Evolutionary conservation across 2,888 invertebrate species (phyloP).

Genomic region (Ormia ochracea): DNA sequence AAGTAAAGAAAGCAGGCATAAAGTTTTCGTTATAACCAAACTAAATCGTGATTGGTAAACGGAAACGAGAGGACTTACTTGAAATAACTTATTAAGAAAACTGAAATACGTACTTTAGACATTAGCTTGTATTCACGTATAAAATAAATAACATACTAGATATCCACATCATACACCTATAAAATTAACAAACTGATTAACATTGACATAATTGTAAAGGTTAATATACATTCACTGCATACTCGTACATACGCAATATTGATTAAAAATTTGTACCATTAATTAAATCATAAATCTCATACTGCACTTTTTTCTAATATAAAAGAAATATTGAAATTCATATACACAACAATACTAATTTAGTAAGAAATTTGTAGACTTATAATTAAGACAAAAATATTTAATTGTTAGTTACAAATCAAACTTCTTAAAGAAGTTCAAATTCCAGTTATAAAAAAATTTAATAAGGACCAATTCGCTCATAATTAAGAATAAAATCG

Average conservation of each 20-base stretch:
- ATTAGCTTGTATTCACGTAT: too few relatives aligned
- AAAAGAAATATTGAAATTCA: slow-evolving; percentile 6
- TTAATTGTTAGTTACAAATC: slow-evolving; percentile 42
- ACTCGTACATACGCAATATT: slow-evolving; percentile 48
- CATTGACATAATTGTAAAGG: too few relatives aligned
- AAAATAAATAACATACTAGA: too few relatives aligned
- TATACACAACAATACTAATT: slow-evolving; percentile 28
- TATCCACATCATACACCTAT: too few relatives aligned
- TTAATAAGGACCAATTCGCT: slow-evolving; percentile 65
- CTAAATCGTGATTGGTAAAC: too few relatives aligned
- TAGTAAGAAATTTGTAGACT: slow-evolving; percentile 32
- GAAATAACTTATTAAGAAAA: too few relatives aligned
- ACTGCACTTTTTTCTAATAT: slow-evolving; percentile 41
- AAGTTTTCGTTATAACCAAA: too few relatives aligned
- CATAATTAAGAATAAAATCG: slow-evolving; percentile 46
- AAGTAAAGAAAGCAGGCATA: too few relatives aligned
- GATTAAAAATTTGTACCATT: slow-evolving; percentile 19
- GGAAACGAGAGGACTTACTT: too few relatives aligned
- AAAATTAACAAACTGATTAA: too few relatives aligned
- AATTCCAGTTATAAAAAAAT: slow-evolving; percentile 57
- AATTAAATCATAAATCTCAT: slow-evolving; percentile 35
- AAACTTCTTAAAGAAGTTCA: slow-evolving; percentile 63
- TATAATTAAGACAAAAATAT: slow-evolving; percentile 24
- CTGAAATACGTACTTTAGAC: too few relatives aligned
- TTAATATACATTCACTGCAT: too few relatives aligned